Evolutionary conservation across 1,140 invertebrate genomes (phyloP).

Genomic region (Leptopilina boulardi): DNA sequence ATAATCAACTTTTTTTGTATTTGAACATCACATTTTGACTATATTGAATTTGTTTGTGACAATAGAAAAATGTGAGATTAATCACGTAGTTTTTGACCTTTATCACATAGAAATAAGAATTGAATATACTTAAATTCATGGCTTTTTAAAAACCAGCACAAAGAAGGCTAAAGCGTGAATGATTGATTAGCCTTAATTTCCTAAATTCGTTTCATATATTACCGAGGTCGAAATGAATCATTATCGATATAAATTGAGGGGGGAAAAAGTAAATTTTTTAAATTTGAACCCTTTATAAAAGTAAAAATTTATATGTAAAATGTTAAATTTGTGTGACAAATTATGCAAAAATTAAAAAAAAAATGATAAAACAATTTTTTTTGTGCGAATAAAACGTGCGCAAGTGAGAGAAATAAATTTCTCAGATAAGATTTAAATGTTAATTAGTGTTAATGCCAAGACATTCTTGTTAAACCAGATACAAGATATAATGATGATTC

Average conservation of each 20-base stretch:
- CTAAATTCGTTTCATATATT: conserved; percentile 54
- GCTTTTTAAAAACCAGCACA: conserved; percentile 10
- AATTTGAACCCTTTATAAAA: too few relatives aligned
- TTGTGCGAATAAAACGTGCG: background rate
- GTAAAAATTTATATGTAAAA: too few relatives aligned
- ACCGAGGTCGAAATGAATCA: conserved; percentile 41
- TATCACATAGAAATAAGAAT: background rate
- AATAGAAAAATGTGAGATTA: background rate
- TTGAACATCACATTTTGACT: too few relatives aligned
- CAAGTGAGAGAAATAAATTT: background rate
- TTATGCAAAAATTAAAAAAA: too few relatives aligned
- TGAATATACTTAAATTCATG: conserved; percentile 22
- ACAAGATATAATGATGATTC: conserved; percentile 18
- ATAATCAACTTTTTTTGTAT: too few relatives aligned
- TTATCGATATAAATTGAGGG: background rate
- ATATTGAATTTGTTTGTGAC: too few relatives aligned
- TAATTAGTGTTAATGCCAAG: conserved; percentile 5
- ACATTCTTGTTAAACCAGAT: conserved; percentile 1
- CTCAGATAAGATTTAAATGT: background rate
- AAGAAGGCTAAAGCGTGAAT: conserved; percentile 35
- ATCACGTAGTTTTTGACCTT: background rate
- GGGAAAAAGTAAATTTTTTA: background rate
- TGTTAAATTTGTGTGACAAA: too few relatives aligned
- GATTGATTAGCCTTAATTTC: conserved; percentile 47
- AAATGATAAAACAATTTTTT: background rate